Evolutionary conservation across 2,113 vertebrate species (phyloP).

Genomic region (Drymodes brunneopygia): DNA sequence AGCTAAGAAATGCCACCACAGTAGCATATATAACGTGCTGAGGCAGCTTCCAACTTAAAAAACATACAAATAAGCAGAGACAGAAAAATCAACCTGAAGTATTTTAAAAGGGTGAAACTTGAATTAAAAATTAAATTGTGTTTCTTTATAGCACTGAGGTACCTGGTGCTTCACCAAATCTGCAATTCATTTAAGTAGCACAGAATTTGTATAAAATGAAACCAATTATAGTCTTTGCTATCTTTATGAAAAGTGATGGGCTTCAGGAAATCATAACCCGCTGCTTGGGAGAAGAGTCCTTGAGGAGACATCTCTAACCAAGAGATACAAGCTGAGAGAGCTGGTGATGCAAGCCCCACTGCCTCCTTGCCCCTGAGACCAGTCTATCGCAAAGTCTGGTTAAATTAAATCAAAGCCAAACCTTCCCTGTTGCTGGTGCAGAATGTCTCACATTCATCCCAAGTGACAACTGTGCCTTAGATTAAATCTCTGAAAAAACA

Average conservation of each 20-base stretch:
- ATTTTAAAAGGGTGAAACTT: background rate
- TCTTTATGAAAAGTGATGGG: background rate
- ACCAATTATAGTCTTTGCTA: background rate
- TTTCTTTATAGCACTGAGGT: background rate
- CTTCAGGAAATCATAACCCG: background rate
- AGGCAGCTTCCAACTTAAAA: conserved; percentile 1
- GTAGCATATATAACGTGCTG: background rate
- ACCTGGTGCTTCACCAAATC: background rate
- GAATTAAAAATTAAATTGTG: background rate
- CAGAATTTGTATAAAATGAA: background rate
- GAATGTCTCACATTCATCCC: background rate
- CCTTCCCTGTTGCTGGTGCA: background rate
- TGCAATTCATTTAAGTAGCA: background rate
- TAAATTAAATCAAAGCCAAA: background rate
- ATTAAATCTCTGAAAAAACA: background rate
- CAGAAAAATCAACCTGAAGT: background rate
- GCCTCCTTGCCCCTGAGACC: background rate
- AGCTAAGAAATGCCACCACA: background rate
- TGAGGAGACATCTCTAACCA: background rate
- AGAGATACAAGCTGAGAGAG: background rate
- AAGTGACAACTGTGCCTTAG: background rate
- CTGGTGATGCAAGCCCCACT: background rate
- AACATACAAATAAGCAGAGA: background rate
- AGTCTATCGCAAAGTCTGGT: background rate
- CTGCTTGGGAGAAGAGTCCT: background rate